Base-by-base conservation (phyloP, 2,113 vertebrate species). In the Cyrtonyx montezumae region DNA sequence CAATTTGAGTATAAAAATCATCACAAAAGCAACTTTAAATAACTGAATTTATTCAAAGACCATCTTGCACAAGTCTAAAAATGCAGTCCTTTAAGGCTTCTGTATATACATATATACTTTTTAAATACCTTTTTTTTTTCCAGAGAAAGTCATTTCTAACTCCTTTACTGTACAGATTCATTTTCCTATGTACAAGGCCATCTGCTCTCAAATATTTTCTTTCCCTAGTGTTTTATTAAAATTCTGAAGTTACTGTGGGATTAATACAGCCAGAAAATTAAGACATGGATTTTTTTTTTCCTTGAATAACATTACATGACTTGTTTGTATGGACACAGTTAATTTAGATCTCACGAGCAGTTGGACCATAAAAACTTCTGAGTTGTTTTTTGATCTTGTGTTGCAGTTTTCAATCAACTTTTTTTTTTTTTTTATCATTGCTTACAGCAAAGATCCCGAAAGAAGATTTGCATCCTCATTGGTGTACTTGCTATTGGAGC, bases 381-480 rank as follows among this genome's bases (percentile, higher is more conserved):
- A 95, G 34, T 48, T 61, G 4, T 83, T 58, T 61, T 90, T 36
- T 67, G 22, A n/a, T 84, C 37, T 53, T 37, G 19, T 75, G 16
- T 16, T 58, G 25, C 20, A 63, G 32, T 89, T 90, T 90, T 85
- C 34, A 63, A 18, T 76, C 61, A 84, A 23, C 6, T 84, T 37
- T 90, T 62, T 87, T 79, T 84, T 37, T 90, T 62, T 90, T 46
- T 78, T 79, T 63, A 17, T 13, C 78, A 13, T 80, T 83, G 8
- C 92, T 95, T 77, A 22, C 97, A 99, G 99, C 98, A 98, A 97
- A 98, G 97, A 81, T 99, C 98, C 91, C 97, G 99, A 84, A 99
- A 99, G 98, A 99, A 99, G 97, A 98, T 99, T 21, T 99, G 98
- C 96, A 99, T 99, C 96, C 96, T 99, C 67, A 20, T 99, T 75